Percentiles rank a stretch among this genome's conserved stretches.
These are phyloP conservation scores for Origma solitaria DNA, from an alignment of 2,113 vertebrate species.

Conservation along the genomic window DNA sequence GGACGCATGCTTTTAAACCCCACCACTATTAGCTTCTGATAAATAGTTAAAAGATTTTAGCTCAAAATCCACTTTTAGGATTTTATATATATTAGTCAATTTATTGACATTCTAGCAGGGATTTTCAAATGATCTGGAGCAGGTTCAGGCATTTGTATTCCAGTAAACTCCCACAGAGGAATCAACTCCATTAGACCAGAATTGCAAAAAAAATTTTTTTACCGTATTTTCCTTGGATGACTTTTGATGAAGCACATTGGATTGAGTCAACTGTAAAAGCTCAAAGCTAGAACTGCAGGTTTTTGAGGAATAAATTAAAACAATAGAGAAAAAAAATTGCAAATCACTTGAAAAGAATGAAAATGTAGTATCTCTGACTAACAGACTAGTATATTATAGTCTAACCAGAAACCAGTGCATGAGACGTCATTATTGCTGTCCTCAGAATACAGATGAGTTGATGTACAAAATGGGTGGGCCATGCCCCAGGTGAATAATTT, in stretches of 20 bases:
- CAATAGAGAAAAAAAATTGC: neutral
- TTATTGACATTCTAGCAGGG: neutral
- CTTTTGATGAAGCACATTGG: neutral
- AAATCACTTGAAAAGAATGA: neutral
- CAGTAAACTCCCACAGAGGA: neutral
- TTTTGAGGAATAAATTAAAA: neutral
- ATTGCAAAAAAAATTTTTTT: neutral
- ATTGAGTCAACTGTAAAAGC: neutral
- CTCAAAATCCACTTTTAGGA: neutral
- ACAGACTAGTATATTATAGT: neutral
- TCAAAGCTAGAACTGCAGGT: neutral
- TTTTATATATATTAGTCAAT: neutral
- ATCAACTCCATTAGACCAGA: neutral
- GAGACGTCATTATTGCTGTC: neutral
- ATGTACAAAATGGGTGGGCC: neutral
- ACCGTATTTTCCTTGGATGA: neutral
- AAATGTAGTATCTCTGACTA: neutral
- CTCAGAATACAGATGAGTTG: neutral
- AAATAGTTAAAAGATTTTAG: neutral
- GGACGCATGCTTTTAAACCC: neutral
- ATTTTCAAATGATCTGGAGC: neutral
- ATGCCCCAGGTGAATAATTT: neutral
- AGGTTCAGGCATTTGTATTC: neutral
- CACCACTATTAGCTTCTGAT: neutral
- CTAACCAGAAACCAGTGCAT: neutral